phyloP scores from a whole-genome alignment of 2,888 invertebrate genomes.

The Drosophila mimetica region DNA sequence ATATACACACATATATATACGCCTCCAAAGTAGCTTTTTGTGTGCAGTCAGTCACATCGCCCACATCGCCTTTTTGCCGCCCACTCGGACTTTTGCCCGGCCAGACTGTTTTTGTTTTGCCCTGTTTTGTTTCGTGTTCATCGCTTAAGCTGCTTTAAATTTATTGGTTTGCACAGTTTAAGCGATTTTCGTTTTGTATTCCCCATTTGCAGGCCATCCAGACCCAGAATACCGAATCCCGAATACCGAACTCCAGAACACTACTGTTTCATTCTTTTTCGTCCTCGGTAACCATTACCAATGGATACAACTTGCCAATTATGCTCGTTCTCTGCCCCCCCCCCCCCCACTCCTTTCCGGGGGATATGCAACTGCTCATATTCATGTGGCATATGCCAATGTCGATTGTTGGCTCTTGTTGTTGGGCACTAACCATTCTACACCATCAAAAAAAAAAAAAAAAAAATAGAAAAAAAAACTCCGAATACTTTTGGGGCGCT shows the following conservation, averaged over 20 bases:
- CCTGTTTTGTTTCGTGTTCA: constrained; percentile 42
- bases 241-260: background rate
- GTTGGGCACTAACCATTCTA: constrained; percentile 21
- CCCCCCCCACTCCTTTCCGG: background rate
- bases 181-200: constrained; percentile 63
- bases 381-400: constrained; percentile 39
- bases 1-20: constrained; percentile 4
- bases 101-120: constrained; percentile 37
- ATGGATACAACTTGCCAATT: constrained; percentile 77
- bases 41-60: background rate
- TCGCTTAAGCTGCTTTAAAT: constrained; percentile 78
- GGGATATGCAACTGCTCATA: constrained; percentile 37
- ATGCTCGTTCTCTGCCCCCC: constrained; percentile 65
- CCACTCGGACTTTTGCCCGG: constrained; percentile 14
- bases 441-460: constrained; percentile 17
- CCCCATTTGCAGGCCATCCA: constrained; percentile 9
- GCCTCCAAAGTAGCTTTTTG: constrained; percentile 42
- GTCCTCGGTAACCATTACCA: constrained; percentile 32
- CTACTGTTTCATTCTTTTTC: background rate
- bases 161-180: constrained; percentile 79
- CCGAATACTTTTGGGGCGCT: constrained; percentile 18
- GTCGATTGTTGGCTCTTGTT: constrained; percentile 26
- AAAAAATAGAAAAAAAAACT: constrained; percentile 18
- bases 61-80: constrained; percentile 4
- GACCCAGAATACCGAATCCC: background rate